Percentiles rank a stretch among this genome's conserved stretches.
Conservation (phyloP, 2,888 invertebrate species). For the Limenitis arthemis region DNA sequence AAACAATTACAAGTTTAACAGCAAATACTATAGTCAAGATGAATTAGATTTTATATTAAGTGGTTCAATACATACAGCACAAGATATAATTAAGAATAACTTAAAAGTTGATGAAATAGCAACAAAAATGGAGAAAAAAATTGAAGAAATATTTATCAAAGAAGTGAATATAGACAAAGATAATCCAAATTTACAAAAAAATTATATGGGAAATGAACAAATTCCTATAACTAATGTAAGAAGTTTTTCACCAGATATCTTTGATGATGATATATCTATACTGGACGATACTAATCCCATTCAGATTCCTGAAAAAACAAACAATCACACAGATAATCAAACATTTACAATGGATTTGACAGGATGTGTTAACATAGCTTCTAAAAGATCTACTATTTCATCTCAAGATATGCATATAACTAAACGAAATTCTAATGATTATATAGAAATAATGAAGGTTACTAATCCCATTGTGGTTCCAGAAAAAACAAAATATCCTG, state of each 20-base stretch:
- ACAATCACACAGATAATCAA: conserved; percentile 5
- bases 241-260: conserved; percentile 60
- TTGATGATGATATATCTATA: conserved; percentile 55
- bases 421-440: conserved; percentile 49
- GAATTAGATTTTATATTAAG: conserved; percentile 53
- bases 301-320: conserved; percentile 15
- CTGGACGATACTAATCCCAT: conserved; percentile 23
- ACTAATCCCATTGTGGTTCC: conserved; percentile 13
- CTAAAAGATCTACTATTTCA: conserved; percentile 14
- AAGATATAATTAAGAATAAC: conserved; percentile 34
- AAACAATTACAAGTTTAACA: conserved; percentile 38
- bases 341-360: conserved; percentile 40
- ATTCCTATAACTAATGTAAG: conserved; percentile 26
- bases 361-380: conserved; percentile 32
- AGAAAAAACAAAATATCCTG: conserved; percentile 16
- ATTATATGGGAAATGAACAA: not conserved
- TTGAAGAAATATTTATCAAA: not conserved
- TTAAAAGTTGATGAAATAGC: not conserved
- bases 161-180: conserved; percentile 9
- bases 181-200: not conserved
- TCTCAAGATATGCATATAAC: no score
- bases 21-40: conserved; percentile 45
- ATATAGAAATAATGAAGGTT: conserved; percentile 32
- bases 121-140: not conserved
- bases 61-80: conserved; percentile 39